Percentiles rank a stretch among this genome's conserved stretches.
These are phyloP conservation scores for Nasalis larvatus DNA, from an alignment of 2,113 vertebrate species.

Conservation along the genomic window DNA sequence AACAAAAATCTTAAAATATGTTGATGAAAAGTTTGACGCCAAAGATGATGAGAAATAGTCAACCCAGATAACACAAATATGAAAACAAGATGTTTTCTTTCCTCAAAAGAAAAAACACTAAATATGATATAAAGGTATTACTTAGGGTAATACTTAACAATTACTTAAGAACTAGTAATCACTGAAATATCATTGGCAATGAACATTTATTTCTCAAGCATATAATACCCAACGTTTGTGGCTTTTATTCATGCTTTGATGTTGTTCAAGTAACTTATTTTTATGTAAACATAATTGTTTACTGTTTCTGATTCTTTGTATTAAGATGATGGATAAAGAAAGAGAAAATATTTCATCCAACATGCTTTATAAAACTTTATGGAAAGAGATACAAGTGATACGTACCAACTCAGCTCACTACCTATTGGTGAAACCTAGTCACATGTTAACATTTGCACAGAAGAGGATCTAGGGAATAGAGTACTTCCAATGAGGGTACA, in stretches of 20 bases:
- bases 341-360: neutral
- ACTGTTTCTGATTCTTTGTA: neutral
- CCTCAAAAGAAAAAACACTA: neutral
- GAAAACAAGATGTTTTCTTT: neutral
- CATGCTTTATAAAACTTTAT: neutral
- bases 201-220: neutral
- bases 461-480: neutral
- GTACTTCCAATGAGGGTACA: neutral
- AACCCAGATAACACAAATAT: neutral
- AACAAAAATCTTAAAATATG: neutral
- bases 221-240: neutral
- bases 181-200: neutral
- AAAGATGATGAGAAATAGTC: neutral
- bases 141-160: neutral
- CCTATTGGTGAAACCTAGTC: neutral
- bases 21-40: neutral
- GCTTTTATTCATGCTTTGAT: neutral
- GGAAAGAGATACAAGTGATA: neutral
- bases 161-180: neutral
- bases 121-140: neutral
- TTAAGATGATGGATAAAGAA: neutral
- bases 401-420: neutral
- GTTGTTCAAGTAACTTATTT: neutral
- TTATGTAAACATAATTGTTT: neutral
- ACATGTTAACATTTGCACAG: neutral